These are phyloP conservation scores for Zophobas morio DNA, from an alignment of 1,140 invertebrate species.

Conservation along the genomic window DNA sequence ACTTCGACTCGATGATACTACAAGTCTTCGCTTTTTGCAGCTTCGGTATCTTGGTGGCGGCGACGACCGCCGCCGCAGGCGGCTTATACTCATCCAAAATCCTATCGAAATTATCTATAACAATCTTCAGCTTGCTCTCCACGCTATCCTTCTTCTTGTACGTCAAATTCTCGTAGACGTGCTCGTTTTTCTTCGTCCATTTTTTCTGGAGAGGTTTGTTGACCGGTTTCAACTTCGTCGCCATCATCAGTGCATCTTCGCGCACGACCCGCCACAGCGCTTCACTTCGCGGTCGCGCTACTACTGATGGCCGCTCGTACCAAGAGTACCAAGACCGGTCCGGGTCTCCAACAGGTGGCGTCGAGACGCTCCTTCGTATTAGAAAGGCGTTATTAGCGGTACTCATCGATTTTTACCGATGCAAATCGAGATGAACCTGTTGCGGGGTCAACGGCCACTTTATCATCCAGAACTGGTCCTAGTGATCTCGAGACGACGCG, in stretches of 20 bases:
- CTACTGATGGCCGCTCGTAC: conserved; percentile 20
- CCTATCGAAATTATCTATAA: conserved; percentile 77
- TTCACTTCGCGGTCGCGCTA: conserved; percentile 38
- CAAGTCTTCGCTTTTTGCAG: conserved; percentile 76
- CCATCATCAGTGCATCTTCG: conserved; percentile 40
- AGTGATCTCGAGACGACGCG: conserved; percentile 1
- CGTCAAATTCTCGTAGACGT: conserved; percentile 70
- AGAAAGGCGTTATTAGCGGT: conserved; percentile 31
- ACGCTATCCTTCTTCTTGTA: conserved; percentile 67
- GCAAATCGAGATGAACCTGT: conserved; percentile 35
- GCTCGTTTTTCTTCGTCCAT: conserved; percentile 47
- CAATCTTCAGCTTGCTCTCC: conserved; percentile 73
- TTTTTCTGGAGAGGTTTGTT: conserved; percentile 33
- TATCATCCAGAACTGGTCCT: conserved; percentile 37
- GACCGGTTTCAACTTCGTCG: conserved; percentile 13
- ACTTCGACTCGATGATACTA: conserved; percentile 75
- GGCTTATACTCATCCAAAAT: conserved; percentile 70
- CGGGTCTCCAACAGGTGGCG: conserved; percentile 7
- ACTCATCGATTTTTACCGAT: conserved; percentile 28
- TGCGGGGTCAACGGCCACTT: conserved; percentile 20
- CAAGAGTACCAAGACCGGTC: not conserved
- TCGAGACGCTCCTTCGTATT: conserved; percentile 10
- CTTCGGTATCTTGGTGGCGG: conserved; percentile 65
- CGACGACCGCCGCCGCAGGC: conserved; percentile 57
- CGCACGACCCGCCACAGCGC: conserved; percentile 28